These are phyloP conservation scores for Metopia argyrocephala DNA, from an alignment of 2,888 invertebrate species.

Conservation along the genomic window DNA sequence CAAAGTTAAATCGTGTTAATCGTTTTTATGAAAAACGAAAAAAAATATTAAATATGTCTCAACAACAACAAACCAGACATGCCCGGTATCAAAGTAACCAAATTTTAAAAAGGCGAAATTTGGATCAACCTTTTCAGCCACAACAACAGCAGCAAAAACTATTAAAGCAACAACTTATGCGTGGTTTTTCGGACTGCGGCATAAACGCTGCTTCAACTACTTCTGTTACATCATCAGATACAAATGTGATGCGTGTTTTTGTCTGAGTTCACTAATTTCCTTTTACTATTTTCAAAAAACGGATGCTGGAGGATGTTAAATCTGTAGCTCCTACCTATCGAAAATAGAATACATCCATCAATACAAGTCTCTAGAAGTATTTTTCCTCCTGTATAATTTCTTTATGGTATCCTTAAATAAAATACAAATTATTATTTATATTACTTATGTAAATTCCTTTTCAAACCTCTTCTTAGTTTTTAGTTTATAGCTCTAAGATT, in stretches of 20 bases:
- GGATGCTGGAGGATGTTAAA: slow-evolving; percentile 7
- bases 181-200: slow-evolving; percentile 72
- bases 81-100: slow-evolving; percentile 47
- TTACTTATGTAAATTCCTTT: neutral
- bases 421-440: neutral
- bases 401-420: too few species aligned
- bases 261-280: slow-evolving; percentile 31
- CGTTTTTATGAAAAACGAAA: slow-evolving; percentile 73
- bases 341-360: too few species aligned
- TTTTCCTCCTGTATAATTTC: too few species aligned
- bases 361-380: too few species aligned
- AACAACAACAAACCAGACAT: slow-evolving; percentile 44
- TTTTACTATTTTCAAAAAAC: slow-evolving; percentile 16
- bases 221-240: slow-evolving; percentile 55
- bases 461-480: too few species aligned
- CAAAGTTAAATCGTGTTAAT: slow-evolving; percentile 67
- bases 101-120: slow-evolving; percentile 44
- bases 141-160: slow-evolving; percentile 67
- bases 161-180: slow-evolving; percentile 71
- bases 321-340: neutral
- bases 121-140: slow-evolving; percentile 63
- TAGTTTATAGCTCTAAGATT: too few species aligned
- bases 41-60: slow-evolving; percentile 67
- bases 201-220: slow-evolving; percentile 65
- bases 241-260: slow-evolving; percentile 73